Conservation (phyloP, 2,888 invertebrate genomes). For the Pachymerium ferrugineum region DNA sequence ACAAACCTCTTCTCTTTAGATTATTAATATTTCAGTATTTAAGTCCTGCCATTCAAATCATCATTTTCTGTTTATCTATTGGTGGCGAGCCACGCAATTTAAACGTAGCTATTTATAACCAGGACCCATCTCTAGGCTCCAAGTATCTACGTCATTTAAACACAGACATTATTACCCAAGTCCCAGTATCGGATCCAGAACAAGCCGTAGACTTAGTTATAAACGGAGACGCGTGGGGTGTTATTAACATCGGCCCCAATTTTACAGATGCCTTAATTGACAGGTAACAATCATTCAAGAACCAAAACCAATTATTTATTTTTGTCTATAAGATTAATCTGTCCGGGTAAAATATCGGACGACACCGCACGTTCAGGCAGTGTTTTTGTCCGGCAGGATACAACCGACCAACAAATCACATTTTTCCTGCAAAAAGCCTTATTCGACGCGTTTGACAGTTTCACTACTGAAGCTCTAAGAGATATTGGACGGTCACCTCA, state of each 20-base stretch:
- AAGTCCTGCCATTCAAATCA: constrained; percentile 36
- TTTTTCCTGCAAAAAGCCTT: neutral
- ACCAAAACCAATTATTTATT: no score
- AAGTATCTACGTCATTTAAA: neutral
- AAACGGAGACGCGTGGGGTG: neutral
- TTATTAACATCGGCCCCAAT: neutral
- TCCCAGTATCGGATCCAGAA: neutral
- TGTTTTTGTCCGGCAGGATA: neutral
- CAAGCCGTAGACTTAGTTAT: neutral
- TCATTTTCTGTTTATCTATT: constrained; percentile 36
- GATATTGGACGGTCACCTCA: no score
- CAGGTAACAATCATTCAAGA: no score
- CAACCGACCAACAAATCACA: neutral
- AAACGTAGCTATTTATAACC: constrained; percentile 35
- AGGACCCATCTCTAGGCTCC: constrained; percentile 18
- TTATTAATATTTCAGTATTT: neutral
- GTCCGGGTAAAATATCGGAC: neutral
- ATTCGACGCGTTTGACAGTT: neutral
- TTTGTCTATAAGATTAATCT: neutral
- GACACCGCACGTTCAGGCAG: neutral
- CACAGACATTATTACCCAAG: neutral
- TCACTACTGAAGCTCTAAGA: neutral
- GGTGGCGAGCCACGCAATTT: constrained; percentile 35
- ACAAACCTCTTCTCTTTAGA: neutral
- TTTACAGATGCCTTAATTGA: neutral